phyloP scores from a whole-genome alignment of 2,888 invertebrate genomes.

The Leptinotarsa haldemani region DNA sequence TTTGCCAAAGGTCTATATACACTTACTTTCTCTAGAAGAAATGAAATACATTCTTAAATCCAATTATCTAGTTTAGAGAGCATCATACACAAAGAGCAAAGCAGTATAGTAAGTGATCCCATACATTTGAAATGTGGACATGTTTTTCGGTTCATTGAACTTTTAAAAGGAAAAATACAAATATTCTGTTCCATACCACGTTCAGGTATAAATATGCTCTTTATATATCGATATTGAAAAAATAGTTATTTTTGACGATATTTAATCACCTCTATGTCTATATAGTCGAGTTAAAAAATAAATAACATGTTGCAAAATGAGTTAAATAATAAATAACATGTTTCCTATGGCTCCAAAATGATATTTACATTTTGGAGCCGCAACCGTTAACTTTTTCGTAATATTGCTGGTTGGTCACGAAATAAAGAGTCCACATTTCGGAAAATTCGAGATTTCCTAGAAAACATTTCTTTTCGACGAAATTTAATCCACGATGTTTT shows the following conservation, averaged over 20 bases:
- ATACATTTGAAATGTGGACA: slow-evolving; percentile 6
- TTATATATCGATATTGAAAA: slow-evolving; percentile 25
- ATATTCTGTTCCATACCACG: neutral
- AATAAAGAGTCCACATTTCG: slow-evolving; percentile 34
- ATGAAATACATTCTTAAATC: neutral
- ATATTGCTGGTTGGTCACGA: slow-evolving; percentile 46
- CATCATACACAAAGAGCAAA: slow-evolving; percentile 2
- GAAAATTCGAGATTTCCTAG: slow-evolving; percentile 46
- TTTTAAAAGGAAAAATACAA: neutral
- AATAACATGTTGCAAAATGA: slow-evolving; percentile 34
- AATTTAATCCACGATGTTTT: slow-evolving; percentile 4
- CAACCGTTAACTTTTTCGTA: slow-evolving; percentile 48
- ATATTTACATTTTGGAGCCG: slow-evolving; percentile 47
- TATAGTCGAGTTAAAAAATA: slow-evolving; percentile 40
- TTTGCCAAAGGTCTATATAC: neutral
- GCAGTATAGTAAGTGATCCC: neutral
- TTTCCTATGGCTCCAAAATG: slow-evolving; percentile 48
- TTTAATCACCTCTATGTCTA: slow-evolving; percentile 39
- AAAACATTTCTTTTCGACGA: slow-evolving; percentile 38
- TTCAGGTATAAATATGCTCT: neutral
- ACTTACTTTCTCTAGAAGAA: slow-evolving; percentile 8
- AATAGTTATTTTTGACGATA: slow-evolving; percentile 47
- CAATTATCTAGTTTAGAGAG: slow-evolving; percentile 2
- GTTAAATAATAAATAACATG: slow-evolving; percentile 44
- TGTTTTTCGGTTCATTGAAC: neutral